Percentiles rank a stretch among this genome's conserved stretches.
Evolutionary conservation across 2,888 invertebrate genomes (phyloP).

Genomic region (Cephus pulcher): DNA sequence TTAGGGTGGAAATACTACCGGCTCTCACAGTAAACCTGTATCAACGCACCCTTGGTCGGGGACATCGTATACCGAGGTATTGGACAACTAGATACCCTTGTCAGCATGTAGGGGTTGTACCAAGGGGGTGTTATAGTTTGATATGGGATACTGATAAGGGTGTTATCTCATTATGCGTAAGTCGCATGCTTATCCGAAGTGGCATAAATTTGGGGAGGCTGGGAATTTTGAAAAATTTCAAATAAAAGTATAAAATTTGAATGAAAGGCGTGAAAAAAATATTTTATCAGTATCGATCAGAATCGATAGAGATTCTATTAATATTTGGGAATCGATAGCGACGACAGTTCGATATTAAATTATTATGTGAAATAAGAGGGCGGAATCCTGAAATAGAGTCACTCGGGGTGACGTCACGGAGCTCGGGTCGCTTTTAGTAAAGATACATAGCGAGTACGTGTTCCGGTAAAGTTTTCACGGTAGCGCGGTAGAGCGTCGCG

Average conservation of each 20-base stretch:
- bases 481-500: neutral
- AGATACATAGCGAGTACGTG: neutral
- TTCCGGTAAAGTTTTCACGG: neutral
- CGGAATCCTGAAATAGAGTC: neutral
- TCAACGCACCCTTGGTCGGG: neutral
- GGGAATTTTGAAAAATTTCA: too few relatives aligned
- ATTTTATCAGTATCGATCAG: too few relatives aligned
- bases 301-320: too few relatives aligned
- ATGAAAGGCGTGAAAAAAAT: too few relatives aligned
- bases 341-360: neutral
- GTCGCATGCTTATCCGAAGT: neutral
- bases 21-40: neutral
- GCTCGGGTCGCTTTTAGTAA: neutral
- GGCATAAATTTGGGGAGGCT: too few relatives aligned
- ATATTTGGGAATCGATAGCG: too few relatives aligned
- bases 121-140: neutral
- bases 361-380: neutral
- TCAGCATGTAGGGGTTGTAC: neutral
- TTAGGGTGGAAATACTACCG: neutral
- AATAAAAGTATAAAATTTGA: too few relatives aligned
- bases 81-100: neutral
- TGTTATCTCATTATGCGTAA: neutral
- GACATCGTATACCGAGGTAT: neutral
- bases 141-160: neutral
- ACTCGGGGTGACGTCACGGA: neutral